Percentiles rank a stretch among this genome's conserved stretches.
Conservation (phyloP, 1,140 invertebrate species). For the Nasonia giraulti region DNA sequence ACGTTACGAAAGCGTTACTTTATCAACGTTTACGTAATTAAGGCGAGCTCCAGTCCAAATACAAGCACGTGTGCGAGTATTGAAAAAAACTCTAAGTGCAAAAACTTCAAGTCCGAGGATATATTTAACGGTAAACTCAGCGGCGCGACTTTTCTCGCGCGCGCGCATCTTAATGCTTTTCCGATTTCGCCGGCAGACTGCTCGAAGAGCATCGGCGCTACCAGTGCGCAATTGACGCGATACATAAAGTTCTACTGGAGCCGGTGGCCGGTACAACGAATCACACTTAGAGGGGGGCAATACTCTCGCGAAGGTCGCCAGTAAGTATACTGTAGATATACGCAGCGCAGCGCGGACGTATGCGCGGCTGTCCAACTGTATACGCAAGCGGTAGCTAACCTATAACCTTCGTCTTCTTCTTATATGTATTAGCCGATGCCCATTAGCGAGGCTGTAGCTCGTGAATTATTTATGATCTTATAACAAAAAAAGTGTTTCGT, state of each 20-base stretch:
- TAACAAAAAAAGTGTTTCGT: neutral
- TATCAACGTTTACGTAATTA: neutral
- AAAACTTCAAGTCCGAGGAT: neutral
- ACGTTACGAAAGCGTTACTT: neutral
- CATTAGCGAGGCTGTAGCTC: constrained; percentile 46
- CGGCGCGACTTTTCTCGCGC: constrained; percentile 31
- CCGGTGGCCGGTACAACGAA: constrained; percentile 64
- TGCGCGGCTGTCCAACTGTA: neutral
- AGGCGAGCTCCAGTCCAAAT: neutral
- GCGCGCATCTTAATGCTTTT: constrained; percentile 49
- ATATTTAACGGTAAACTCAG: constrained; percentile 31
- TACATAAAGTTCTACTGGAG: constrained; percentile 59
- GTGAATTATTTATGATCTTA: constrained; percentile 51
- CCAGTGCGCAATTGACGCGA: constrained; percentile 62
- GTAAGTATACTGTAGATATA: neutral
- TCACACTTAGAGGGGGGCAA: constrained; percentile 66
- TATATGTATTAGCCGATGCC: neutral
- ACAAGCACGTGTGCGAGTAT: neutral
- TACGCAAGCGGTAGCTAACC: constrained; percentile 53
- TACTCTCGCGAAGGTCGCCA: constrained; percentile 12
- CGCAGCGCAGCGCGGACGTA: neutral
- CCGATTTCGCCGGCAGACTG: constrained; percentile 41
- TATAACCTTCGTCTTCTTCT: constrained; percentile 56
- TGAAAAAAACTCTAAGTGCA: neutral
- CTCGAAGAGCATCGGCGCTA: constrained; percentile 10